Base-by-base conservation (phyloP, 2,888 invertebrate genomes). In the Aporophyla nigra region DNA sequence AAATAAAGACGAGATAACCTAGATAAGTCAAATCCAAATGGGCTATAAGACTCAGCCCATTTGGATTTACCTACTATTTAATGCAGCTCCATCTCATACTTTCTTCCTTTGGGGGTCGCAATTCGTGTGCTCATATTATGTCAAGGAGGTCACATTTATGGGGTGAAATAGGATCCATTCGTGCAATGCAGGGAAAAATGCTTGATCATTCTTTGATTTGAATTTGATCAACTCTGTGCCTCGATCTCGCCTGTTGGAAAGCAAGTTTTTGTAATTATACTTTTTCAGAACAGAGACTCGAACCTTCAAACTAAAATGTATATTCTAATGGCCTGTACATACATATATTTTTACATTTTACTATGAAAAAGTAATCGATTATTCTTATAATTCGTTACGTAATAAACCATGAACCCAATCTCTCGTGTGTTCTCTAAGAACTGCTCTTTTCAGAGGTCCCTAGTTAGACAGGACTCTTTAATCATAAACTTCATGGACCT, bases 401-500 rank as follows among this genome's bases (percentile, higher is more conserved):
- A 49, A 2, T n/a, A 9, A 5, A 5, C 16, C 0, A 74, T 16
- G 9, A 70, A 43, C 54, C 24, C 14, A 54, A 53, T 68, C 9
- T 16, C 12, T 24, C 19, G n/a, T 51, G 56, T 1, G 19, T 54
- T 49, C 40, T 4, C 2, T 49, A 71, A 10, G 53, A 68, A 5
- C 5, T 43, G 2, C 16, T 6, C 1, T 40, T 53, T 46, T 59
- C 27, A 21, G 19, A 19, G 2, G 5, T 1, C 0, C 21, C 14
- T 7, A 24, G 33, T 53, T 46, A 1, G 14, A 59, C 59, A 69
- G 40, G 21, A 66, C 49, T 59, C 58, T 68, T 61, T 68, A 51
- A 72, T 51, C 49, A 71, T 40, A 61, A 63, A 49, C 66, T 71
- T n/a, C 24, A n/a, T 53, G 46, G 9, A 59, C 9, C 54, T 46